Evolutionary conservation across 2,113 vertebrate species (phyloP), one percentile per base, ranked within the genome.

Genomic region (Suncus etruscus): DNA sequence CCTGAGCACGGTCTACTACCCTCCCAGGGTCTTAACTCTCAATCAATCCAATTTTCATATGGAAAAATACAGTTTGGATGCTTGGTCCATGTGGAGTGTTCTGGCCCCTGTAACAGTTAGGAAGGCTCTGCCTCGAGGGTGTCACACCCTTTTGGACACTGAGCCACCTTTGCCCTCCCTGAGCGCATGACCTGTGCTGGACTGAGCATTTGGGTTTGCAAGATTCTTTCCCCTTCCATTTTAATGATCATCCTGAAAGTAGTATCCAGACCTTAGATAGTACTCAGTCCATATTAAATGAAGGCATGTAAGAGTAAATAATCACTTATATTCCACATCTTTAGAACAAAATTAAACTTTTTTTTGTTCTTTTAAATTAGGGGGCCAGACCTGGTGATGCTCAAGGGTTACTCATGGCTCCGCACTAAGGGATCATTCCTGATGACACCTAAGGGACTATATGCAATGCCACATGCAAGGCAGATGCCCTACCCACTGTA

Each of bases 271-370:
- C 74, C 72, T 90, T 18, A 24, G 11, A 6, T 83, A 76, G 50
- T 8, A 58, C 29, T 58, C 77, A 39, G 66, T 54, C 68, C 82
- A 80, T 92, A 83, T 20, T 69, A 47, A 18, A 83, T 74, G 27
- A 70, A 45, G 47, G 27, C 82, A 31, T 39, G 15, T 76, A 15
- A 47, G 66, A 63, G 75, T 20, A 50, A 72, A 22, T 51, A 81
- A 80, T 32, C 29, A 39, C 29, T n/a, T 84, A 20, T n/a, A 8
- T 16, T 89, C 39, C 22, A 61, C 18, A 69, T 16, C 54, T 83
- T 85, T 68, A 87, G 39, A 85, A 27, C 45, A 88, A 94, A 87
- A 76, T 39, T 18, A 90, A 74, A n/a, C 31, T 31, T 77, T 90
- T 73, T 47, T 69, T 74, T 39, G 39, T 39, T 39, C 39, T 39